Conservation (phyloP, 2,888 invertebrate genomes). For the Pterostichus madidus region DNA sequence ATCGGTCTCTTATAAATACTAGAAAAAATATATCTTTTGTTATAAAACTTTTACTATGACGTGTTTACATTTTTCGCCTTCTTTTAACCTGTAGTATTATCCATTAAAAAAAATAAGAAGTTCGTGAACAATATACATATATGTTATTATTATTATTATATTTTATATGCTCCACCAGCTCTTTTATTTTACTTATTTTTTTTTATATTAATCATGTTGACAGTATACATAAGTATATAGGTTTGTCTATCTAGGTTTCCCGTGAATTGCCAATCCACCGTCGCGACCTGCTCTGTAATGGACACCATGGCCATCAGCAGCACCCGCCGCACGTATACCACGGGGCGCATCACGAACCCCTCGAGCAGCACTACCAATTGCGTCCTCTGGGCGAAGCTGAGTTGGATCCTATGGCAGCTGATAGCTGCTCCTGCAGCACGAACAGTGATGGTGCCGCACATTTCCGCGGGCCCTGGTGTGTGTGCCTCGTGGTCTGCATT, state of each 20-base stretch:
- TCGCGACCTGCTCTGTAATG: conserved; percentile 73
- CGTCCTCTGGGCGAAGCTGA: conserved; percentile 70
- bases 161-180: too few species aligned
- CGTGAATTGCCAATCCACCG: conserved; percentile 74
- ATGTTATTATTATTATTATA: too few species aligned
- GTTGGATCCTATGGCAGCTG: conserved; percentile 60
- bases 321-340: conserved; percentile 71
- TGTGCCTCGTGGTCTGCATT: conserved; percentile 81
- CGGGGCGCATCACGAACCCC: conserved; percentile 63
- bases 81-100: too few species aligned
- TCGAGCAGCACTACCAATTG: conserved; percentile 72
- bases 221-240: neutral
- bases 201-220: too few species aligned
- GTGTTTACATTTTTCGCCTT: too few species aligned
- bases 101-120: too few species aligned
- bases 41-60: too few species aligned
- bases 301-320: conserved; percentile 68
- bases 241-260: conserved; percentile 71
- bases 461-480: conserved; percentile 77
- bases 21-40: too few species aligned
- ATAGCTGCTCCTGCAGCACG: conserved; percentile 76
- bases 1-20: too few species aligned
- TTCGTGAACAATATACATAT: too few species aligned
- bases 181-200: too few species aligned
- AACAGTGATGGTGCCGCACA: conserved; percentile 80